A percentile compares a stretch with the other conserved stretches of the same genome.
These are phyloP conservation scores for Melinaea marsaeus DNA, from an alignment of 2,888 invertebrate species.

Conservation along the genomic window DNA sequence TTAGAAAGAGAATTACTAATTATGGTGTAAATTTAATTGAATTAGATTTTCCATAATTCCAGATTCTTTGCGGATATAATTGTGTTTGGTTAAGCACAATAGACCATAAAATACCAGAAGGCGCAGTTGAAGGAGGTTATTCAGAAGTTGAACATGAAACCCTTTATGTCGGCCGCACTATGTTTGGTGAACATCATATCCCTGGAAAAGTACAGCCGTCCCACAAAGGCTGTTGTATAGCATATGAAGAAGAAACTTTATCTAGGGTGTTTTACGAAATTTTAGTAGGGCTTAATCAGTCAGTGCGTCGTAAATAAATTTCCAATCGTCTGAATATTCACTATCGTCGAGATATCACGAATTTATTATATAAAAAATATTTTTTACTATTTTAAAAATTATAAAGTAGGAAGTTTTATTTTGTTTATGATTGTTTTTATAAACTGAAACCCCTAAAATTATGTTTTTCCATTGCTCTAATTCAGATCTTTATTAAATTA, in stretches of 20 bases:
- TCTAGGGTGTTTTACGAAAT: constrained; percentile 29
- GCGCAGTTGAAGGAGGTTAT: constrained; percentile 78
- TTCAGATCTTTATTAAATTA: too few relatives aligned
- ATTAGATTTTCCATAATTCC: background rate
- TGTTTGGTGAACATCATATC: constrained; percentile 79
- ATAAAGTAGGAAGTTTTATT: too few relatives aligned
- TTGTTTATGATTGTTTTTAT: too few relatives aligned
- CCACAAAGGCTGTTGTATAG: constrained; percentile 82
- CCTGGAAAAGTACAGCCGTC: constrained; percentile 81
- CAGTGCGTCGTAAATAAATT: constrained; percentile 13
- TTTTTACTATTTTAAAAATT: too few relatives aligned
- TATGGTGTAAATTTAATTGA: too few relatives aligned
- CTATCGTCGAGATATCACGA: too few relatives aligned
- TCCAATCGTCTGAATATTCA: too few relatives aligned
- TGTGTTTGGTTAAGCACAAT: constrained; percentile 67
- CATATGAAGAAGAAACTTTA: constrained; percentile 52
- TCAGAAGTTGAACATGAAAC: constrained; percentile 58
- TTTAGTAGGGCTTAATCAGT: constrained; percentile 20
- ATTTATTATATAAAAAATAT: too few relatives aligned
- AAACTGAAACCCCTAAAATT: too few relatives aligned
- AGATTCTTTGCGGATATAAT: constrained; percentile 35
- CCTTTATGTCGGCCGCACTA: constrained; percentile 73
- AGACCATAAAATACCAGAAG: constrained; percentile 78
- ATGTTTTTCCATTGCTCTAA: too few relatives aligned
- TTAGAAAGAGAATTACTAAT: too few relatives aligned